A percentile compares a stretch with the other conserved stretches of the same genome.
Evolutionary conservation across 2,888 invertebrate species (phyloP).

Genomic region (Carpatolechia fugitivella): DNA sequence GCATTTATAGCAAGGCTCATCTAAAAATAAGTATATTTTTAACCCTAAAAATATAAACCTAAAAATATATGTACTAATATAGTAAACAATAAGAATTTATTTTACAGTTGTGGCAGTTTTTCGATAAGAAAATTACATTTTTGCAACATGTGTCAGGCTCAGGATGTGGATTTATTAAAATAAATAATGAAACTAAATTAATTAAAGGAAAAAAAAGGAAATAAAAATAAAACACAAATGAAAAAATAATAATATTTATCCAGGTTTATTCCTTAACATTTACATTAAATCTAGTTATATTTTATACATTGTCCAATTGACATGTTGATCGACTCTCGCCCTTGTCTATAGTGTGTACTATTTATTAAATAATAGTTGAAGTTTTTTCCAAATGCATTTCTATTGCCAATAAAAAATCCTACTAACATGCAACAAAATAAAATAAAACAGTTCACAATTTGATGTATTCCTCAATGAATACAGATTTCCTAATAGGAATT

Average conservation of each 20-base stretch:
- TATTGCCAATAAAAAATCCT: conserved; percentile 12
- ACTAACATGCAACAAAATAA: no score
- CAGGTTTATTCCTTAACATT: conserved; percentile 77
- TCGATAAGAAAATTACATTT: no score
- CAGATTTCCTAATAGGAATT: no score
- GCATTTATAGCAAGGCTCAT: conserved; percentile 38
- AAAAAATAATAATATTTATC: conserved; percentile 73
- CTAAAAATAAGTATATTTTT: no score
- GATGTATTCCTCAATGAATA: no score
- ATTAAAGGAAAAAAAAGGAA: conserved; percentile 21
- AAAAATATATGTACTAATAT: no score
- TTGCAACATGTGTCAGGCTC: no score
- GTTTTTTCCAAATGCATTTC: conserved; percentile 25
- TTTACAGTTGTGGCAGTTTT: no score
- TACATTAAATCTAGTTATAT: conserved; percentile 74
- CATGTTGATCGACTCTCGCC: conserved; percentile 60
- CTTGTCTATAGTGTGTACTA: conserved; percentile 53
- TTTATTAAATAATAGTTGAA: conserved; percentile 27
- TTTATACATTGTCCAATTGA: conserved; percentile 74
- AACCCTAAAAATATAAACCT: no score
- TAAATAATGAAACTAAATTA: conserved; percentile 15
- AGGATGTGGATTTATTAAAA: no score
- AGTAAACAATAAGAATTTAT: no score
- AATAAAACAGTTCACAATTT: no score
- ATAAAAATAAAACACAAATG: conserved; percentile 61